phyloP scores from a whole-genome alignment of 2,797 vertebrate genomes.

The Diplodus sargus region DNA sequence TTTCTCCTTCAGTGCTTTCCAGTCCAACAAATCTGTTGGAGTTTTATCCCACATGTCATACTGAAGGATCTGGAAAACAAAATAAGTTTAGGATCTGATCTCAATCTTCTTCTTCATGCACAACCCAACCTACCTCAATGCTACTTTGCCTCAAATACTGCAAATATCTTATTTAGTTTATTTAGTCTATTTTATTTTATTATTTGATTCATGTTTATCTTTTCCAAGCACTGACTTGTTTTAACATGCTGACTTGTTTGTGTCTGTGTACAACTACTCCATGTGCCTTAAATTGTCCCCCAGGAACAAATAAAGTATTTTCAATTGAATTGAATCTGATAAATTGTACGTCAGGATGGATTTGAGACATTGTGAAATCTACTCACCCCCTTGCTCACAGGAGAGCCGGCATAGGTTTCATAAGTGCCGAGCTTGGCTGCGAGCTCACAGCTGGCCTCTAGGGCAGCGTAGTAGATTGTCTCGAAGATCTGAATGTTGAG shows the following conservation, averaged over 20 bases:
- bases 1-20: slow-evolving; percentile 91
- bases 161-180: too few species aligned
- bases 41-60: slow-evolving; percentile 95
- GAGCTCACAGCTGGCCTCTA: slow-evolving; percentile 95
- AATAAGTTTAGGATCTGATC: slow-evolving; percentile 8
- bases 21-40: slow-evolving; percentile 94
- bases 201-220: too few species aligned
- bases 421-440: slow-evolving; percentile 90
- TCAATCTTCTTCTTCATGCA: background rate
- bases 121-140: too few species aligned
- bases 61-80: slow-evolving; percentile 86
- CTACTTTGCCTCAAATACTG: too few species aligned
- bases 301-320: too few species aligned
- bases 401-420: slow-evolving; percentile 91
- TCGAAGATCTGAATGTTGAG: slow-evolving; percentile 97
- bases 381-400: slow-evolving; percentile 92
- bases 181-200: too few species aligned
- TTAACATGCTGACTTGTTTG: too few species aligned
- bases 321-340: too few species aligned
- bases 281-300: too few species aligned
- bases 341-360: background rate
- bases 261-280: too few species aligned
- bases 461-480: slow-evolving; percentile 94
- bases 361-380: slow-evolving; percentile 16
- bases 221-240: too few species aligned